Evolutionary conservation across 2,888 invertebrate genomes (phyloP).

Genomic region (Megalurothrips usitatus): DNA sequence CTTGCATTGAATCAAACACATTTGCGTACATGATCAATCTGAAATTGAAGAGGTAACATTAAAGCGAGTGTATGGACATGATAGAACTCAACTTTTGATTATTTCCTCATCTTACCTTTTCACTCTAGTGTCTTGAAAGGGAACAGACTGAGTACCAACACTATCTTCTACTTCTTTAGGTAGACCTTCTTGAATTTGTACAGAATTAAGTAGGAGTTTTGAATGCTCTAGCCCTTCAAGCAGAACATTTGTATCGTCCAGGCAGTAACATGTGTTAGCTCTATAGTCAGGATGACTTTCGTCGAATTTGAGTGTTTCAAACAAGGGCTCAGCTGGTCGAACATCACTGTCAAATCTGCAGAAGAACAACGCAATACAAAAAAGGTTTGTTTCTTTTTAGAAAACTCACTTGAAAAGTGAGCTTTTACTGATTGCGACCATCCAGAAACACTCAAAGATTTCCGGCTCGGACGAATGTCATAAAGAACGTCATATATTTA

Average conservation of each 20-base stretch:
- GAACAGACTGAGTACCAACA: constrained; percentile 48
- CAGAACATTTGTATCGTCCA: constrained; percentile 59
- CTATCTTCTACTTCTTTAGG: constrained; percentile 55
- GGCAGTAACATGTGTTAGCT: constrained; percentile 55
- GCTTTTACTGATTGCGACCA: too few relatives aligned
- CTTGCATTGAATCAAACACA: constrained; percentile 73
- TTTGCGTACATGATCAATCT: constrained; percentile 51
- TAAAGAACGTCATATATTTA: too few relatives aligned
- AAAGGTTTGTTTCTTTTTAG: background rate
- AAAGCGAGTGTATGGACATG: background rate
- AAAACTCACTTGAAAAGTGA: background rate
- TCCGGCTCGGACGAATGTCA: background rate
- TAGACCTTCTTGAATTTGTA: constrained; percentile 58
- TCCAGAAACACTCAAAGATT: too few relatives aligned
- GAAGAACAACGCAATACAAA: background rate
- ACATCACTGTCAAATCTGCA: background rate
- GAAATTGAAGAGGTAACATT: constrained; percentile 18
- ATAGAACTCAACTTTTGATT: too few relatives aligned
- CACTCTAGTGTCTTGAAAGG: constrained; percentile 55
- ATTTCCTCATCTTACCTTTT: constrained; percentile 45
- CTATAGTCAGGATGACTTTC: constrained; percentile 64
- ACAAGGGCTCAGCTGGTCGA: background rate
- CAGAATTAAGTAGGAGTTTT: constrained; percentile 73
- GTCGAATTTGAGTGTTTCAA: constrained; percentile 43
- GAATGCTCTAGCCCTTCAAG: constrained; percentile 73